Base-by-base conservation (phyloP, 2,888 invertebrate genomes). In the Lamellibrachia satsuma region DNA sequence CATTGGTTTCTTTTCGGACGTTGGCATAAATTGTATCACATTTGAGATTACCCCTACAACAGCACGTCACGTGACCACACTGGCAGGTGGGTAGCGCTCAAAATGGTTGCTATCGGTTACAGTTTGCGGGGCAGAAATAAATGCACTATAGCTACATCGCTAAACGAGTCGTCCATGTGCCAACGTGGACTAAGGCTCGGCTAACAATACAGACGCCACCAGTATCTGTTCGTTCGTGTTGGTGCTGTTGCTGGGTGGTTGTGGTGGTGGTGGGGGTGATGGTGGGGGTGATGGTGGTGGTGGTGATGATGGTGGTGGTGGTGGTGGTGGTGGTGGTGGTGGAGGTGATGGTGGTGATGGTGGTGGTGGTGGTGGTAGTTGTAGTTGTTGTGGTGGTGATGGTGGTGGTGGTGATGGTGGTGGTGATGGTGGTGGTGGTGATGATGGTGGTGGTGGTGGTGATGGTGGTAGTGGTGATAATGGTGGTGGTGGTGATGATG, bases 61-160 rank as follows among this genome's bases (percentile, higher is more conserved):
- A n/a, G 75, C 22, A 75, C 75, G 75, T 75, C 75, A 75, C 75
- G 75, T 75, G 75, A 75, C 75, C 75, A 75, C 75, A 75, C 22
- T 75, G 75, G 75, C 75, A n/a, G 75, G 75, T 75, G 22, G 15
- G 75, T 75, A 75, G 75, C 75, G 75, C 75, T 75, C 75, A 75
- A 75, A 75, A 75, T 75, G 75, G 75, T 22, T 75, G 75, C 75
- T 75, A 75, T 75, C 22, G 75, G 75, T 75, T 75, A 75, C 75
- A 75, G 75, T 75, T 75, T 75, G 75, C 75, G 22, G 75, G 75
- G n/a, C 75, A 75, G 75, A 75, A 75, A 75, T 75, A 75, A 75
- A 75, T 75, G 75, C 75, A 75, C 75, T 75, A 75, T 75, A 22
- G 15, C 75, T 75, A 75, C n/a, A 75, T 75, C n/a, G 15, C 75